These are phyloP conservation scores for Ephydatia muelleri DNA, from an alignment of 37 sponge, comb jelly and placozoan species.

Conservation along the genomic window DNA sequence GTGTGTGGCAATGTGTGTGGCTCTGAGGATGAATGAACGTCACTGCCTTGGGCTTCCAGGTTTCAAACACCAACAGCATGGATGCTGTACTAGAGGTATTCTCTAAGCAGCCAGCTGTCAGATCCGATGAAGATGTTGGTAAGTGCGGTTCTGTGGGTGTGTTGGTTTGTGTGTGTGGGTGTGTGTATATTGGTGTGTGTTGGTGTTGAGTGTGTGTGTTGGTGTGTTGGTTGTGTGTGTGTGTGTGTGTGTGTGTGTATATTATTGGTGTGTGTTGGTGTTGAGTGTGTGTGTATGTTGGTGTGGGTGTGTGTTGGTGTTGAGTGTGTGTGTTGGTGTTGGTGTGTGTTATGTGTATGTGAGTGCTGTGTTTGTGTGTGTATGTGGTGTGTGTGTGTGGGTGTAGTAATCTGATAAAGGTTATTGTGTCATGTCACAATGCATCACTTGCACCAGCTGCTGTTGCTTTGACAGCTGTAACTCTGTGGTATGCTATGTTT, in stretches of 20 bases:
- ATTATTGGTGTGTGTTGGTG: too few relatives aligned
- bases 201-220: too few relatives aligned
- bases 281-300: constrained; percentile 20
- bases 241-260: too few relatives aligned
- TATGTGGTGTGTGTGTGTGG: too few relatives aligned
- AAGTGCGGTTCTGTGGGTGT: neutral
- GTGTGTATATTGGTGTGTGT: constrained; percentile 15
- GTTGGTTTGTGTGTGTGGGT: constrained; percentile 12
- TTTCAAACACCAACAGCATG: constrained; percentile 43
- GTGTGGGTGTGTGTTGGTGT: neutral
- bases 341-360: constrained; percentile 26
- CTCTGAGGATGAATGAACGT: too few relatives aligned
- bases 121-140: constrained; percentile 80
- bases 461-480: too few relatives aligned
- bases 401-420: too few relatives aligned
- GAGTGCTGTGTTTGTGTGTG: neutral
- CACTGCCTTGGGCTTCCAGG: neutral
- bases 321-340: constrained; percentile 12
- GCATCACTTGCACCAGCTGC: too few relatives aligned
- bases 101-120: constrained; percentile 51
- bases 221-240: constrained; percentile 21
- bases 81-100: constrained; percentile 72
- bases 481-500: neutral
- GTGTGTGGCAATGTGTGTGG: too few relatives aligned
- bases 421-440: too few relatives aligned